Percentiles rank a stretch among this genome's conserved stretches.
Conservation (phyloP, 2,797 vertebrate species). For the Enoplosus armatus region DNA sequence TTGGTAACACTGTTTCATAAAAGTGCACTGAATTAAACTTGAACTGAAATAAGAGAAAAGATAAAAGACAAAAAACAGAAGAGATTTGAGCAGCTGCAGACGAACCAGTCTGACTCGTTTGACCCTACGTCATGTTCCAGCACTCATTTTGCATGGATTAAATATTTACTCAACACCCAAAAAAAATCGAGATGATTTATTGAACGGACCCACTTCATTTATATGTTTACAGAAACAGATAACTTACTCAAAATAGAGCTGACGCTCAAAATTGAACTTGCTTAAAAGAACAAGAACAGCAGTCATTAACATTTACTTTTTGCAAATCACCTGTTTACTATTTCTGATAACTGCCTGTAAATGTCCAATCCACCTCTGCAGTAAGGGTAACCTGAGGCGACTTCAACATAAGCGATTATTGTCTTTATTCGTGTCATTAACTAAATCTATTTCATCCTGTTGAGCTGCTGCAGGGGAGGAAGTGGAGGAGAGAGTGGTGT, state of each 20-base stretch:
- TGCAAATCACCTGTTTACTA: background rate
- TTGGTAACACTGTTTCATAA: background rate
- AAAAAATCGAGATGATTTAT: background rate
- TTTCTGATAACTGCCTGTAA: slow-evolving; percentile 1
- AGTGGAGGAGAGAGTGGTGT: background rate
- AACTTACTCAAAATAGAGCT: background rate
- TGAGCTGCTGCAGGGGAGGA: background rate
- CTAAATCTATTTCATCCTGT: slow-evolving; percentile 5
- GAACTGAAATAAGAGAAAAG: background rate
- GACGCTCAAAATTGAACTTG: background rate
- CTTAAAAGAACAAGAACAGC: background rate
- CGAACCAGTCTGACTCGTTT: background rate
- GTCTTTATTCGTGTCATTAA: background rate
- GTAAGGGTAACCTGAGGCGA: background rate
- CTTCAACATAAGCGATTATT: background rate
- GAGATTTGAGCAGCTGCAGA: background rate
- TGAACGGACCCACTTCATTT: background rate
- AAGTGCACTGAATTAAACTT: background rate
- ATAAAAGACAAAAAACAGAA: background rate
- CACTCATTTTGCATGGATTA: background rate
- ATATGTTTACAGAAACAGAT: background rate
- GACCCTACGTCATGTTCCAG: background rate
- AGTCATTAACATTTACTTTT: background rate
- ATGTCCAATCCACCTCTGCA: background rate
- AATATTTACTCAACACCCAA: slow-evolving; percentile 30